Percentiles rank a stretch among this genome's conserved stretches.
phyloP scores from a whole-genome alignment of 2,888 invertebrate species.

The Uropetala carovei region DNA sequence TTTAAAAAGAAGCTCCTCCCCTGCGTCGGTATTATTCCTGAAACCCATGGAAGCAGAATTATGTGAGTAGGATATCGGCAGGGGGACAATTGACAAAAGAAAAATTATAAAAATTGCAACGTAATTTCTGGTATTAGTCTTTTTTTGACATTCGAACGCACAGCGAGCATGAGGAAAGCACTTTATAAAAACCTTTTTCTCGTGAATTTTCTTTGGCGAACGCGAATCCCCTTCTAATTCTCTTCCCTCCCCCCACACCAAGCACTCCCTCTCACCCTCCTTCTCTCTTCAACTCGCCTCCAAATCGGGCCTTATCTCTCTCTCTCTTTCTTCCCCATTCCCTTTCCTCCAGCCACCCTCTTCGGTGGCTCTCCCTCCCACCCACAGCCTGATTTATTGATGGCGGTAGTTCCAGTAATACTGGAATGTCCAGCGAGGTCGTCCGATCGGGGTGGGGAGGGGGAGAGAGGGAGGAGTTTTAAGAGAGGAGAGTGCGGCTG shows the following conservation, averaged over 20 bases:
- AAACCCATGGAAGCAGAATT: conserved; percentile 12
- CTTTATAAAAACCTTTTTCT: conserved; percentile 52
- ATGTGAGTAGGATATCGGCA: conserved; percentile 6
- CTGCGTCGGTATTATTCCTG: neutral
- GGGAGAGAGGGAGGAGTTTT: neutral
- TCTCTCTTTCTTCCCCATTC: neutral
- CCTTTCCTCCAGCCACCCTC: neutral
- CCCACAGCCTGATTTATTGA: conserved; percentile 55
- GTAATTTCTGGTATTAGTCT: conserved; percentile 6
- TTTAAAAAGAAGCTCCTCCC: neutral
- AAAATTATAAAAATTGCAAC: neutral
- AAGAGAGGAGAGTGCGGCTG: neutral
- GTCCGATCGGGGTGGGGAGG: conserved; percentile 52
- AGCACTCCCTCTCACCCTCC: conserved; percentile 13
- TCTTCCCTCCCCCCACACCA: conserved; percentile 27
- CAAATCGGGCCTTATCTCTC: conserved; percentile 29
- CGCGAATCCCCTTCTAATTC: conserved; percentile 31
- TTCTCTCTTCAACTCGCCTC: neutral
- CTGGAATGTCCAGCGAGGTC: conserved; percentile 61
- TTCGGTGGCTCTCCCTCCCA: conserved; percentile 13
- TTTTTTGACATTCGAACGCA: conserved; percentile 23
- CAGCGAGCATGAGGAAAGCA: conserved; percentile 37
- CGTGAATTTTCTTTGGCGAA: conserved; percentile 58
- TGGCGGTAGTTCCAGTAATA: conserved; percentile 63
- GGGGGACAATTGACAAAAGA: neutral